Evolutionary conservation across 2,113 vertebrate species (phyloP).

Genomic region (Puma concolor): DNA sequence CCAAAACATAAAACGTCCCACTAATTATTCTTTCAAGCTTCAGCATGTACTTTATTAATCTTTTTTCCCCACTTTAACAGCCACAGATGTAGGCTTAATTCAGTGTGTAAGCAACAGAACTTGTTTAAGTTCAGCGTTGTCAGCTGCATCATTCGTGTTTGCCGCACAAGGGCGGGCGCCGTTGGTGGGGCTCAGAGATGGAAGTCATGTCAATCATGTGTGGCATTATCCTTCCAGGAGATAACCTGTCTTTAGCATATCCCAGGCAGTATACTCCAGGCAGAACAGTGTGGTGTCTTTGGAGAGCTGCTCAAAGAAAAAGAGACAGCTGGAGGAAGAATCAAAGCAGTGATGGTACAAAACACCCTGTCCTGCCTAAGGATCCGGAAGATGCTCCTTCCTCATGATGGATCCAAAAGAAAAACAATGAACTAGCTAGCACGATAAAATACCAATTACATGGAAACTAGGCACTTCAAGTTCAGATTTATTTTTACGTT

Average conservation of each 20-base stretch:
- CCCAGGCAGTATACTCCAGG: not conserved
- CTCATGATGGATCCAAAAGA: not conserved
- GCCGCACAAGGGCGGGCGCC: fast-evolving
- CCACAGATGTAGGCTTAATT: slow-evolving; percentile 61
- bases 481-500: not conserved
- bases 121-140: slow-evolving; percentile 50
- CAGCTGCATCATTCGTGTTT: slow-evolving; percentile 31
- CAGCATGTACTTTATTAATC: slow-evolving; percentile 71
- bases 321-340: not conserved
- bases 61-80: slow-evolving; percentile 58
- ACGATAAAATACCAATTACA: not conserved
- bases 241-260: slow-evolving; percentile 16
- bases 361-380: not conserved
- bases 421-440: not conserved
- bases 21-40: slow-evolving; percentile 78
- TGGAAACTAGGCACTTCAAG: not conserved
- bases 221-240: slow-evolving; percentile 21
- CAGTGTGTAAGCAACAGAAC: not conserved
- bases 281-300: not conserved
- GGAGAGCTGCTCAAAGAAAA: not conserved
- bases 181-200: slow-evolving; percentile 30
- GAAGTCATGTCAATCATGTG: slow-evolving; percentile 26
- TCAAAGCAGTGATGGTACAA: not conserved
- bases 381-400: not conserved
- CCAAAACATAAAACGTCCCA: slow-evolving; percentile 42